These are phyloP conservation scores for Oreonectes daqikongensis DNA, from an alignment of 2,797 vertebrate species.

Conservation along the genomic window DNA sequence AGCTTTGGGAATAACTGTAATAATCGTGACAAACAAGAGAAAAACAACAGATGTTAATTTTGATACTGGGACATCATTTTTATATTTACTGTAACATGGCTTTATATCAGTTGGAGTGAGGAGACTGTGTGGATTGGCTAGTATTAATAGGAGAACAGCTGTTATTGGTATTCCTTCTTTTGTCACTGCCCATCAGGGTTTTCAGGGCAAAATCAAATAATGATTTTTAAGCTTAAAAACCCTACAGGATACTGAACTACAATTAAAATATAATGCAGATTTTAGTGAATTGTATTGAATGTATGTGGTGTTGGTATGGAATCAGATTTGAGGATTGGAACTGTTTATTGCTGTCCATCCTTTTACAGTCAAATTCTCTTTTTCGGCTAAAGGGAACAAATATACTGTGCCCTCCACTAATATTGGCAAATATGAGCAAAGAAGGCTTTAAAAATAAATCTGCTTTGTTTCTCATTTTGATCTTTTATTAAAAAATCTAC, in stretches of 20 bases:
- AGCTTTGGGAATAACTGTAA: neutral
- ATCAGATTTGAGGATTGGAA: neutral
- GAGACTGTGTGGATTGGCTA: neutral
- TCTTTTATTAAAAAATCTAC: too few species aligned
- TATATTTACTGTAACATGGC: too few species aligned
- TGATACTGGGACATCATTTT: too few species aligned
- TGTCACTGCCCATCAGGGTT: neutral
- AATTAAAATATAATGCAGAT: neutral
- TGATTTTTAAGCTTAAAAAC: neutral
- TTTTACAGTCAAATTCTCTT: neutral
- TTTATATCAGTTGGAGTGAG: neutral
- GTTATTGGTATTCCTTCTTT: neutral
- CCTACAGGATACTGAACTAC: neutral
- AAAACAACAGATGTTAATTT: neutral
- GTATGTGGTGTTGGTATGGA: neutral
- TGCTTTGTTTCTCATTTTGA: too few species aligned
- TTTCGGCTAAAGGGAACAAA: neutral
- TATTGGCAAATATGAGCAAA: too few species aligned
- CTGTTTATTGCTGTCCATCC: neutral
- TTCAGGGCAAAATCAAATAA: neutral
- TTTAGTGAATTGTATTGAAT: neutral
- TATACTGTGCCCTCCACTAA: too few species aligned
- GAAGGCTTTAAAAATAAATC: too few species aligned
- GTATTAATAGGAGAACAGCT: neutral
- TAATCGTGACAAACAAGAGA: neutral